Percentiles rank a stretch among this genome's conserved stretches.
phyloP scores from a whole-genome alignment of 2,113 vertebrate genomes.

The Otocyon megalotis region DNA sequence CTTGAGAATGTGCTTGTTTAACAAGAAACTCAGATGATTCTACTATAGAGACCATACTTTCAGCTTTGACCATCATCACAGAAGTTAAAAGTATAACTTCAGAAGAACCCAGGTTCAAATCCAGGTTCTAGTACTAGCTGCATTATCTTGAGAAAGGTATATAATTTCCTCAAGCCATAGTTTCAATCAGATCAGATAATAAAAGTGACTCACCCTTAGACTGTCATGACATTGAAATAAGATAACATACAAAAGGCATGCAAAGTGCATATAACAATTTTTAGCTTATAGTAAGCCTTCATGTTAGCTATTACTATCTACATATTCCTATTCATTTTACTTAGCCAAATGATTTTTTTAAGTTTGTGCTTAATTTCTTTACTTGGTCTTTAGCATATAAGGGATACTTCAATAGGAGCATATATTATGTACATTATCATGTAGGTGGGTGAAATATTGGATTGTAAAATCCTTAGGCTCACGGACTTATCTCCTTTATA shows the following conservation, averaged over 20 bases:
- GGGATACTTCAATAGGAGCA: background rate
- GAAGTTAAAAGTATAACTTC: background rate
- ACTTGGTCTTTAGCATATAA: background rate
- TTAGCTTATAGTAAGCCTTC: background rate
- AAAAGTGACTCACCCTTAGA: background rate
- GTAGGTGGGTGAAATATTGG: background rate
- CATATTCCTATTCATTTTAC: background rate
- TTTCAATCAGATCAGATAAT: background rate
- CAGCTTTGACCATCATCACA: background rate
- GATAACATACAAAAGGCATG: background rate
- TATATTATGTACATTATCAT: background rate
- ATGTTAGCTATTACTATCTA: background rate
- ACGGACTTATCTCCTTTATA: background rate
- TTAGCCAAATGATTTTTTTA: background rate
- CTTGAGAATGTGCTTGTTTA: background rate
- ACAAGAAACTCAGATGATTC: background rate
- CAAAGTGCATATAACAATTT: background rate
- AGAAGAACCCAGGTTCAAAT: background rate
- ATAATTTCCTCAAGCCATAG: background rate
- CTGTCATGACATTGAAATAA: background rate
- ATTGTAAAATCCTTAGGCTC: background rate
- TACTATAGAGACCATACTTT: background rate
- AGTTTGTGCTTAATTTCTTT: background rate
- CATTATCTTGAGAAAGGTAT: background rate
- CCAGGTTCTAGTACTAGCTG: background rate